Base-by-base conservation (phyloP, 1,140 invertebrate genomes). In the Psilanteris sp. region DNA sequence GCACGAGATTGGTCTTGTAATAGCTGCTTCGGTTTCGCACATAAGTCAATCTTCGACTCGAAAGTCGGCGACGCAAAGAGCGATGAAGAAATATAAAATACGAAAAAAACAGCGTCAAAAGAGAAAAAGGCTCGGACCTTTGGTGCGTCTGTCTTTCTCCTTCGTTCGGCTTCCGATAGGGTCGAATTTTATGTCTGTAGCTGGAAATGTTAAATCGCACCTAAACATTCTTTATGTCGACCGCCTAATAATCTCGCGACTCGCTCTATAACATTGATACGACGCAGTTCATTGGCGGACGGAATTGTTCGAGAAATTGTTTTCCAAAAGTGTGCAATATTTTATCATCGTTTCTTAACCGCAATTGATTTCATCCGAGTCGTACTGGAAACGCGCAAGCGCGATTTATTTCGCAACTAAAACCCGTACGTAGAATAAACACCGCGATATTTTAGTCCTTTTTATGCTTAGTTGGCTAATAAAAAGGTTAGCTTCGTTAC, bases 171-270 rank as follows among this genome's bases (percentile, higher is more conserved):
- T 71, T 71, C 57, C 67, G 62, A 80, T 79, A 77, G 68, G 78
- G 55, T 72, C 61, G 59, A 77, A 81, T 82, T 83, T 81, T 82
- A 83, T 83, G 81, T 70, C 48, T 64, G 54, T 83, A 83, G 81
- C 82, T 82, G 78, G 82, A 83, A 83, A 83, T 82, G 81, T 82
- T 83, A 83, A 83, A 83, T 83, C 80, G 81, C 81, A 83, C 81
- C 81, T 83, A 82, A 83, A 80, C 79, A 80, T 77, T 75, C 81
- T 83, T 83, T 81, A 81, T 82, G 79, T 72, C 70, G 66, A 55
- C 82, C 80, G 80, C 81, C 82, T 77, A 83, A 82, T 82, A 83
- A 83, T 81, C 79, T 75, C 76, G 67, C 68, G 71, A 72, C 54
- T 71, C 70, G 57, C 59, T 74, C 67, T 67, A 44, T 41, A 37